These are phyloP conservation scores for Chloropsis cyanopogon DNA, from an alignment of 2,113 vertebrate species.

Conservation along the genomic window DNA sequence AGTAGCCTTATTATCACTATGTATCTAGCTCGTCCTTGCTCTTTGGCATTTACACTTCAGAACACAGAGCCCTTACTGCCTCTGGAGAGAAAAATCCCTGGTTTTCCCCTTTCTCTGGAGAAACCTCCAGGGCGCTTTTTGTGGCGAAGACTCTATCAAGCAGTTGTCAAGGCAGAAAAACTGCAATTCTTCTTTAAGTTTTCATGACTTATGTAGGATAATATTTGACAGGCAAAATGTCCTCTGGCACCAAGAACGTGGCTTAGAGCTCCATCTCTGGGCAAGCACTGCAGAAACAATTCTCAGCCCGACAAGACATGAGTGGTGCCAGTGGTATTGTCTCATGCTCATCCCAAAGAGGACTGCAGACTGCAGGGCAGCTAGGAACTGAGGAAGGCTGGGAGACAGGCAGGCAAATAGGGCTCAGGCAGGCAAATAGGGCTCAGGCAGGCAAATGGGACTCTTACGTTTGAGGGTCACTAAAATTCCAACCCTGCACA, in stretches of 20 bases:
- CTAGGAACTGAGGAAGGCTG: neutral
- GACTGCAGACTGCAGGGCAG: neutral
- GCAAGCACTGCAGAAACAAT: neutral
- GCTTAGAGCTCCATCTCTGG: neutral
- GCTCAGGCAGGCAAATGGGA: neutral
- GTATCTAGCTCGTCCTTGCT: neutral
- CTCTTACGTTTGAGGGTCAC: neutral
- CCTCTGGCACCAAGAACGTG: neutral
- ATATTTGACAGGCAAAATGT: neutral
- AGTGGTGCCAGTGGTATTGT: neutral
- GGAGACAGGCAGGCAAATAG: neutral
- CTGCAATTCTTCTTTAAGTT: neutral
- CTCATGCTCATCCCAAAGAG: neutral
- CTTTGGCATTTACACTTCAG: constrained; percentile 14
- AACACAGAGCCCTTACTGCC: neutral
- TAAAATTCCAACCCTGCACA: neutral
- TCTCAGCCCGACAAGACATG: neutral
- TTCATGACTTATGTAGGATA: neutral
- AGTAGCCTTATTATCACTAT: neutral
- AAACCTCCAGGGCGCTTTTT: neutral
- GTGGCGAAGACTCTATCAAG: neutral
- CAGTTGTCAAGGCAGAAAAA: neutral
- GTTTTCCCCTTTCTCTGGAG: neutral
- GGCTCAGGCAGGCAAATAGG: neutral
- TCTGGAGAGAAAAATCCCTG: neutral